Percentiles rank a stretch among this genome's conserved stretches.
Conservation (phyloP, 2,888 invertebrate genomes). For the Xylophagus ater region DNA sequence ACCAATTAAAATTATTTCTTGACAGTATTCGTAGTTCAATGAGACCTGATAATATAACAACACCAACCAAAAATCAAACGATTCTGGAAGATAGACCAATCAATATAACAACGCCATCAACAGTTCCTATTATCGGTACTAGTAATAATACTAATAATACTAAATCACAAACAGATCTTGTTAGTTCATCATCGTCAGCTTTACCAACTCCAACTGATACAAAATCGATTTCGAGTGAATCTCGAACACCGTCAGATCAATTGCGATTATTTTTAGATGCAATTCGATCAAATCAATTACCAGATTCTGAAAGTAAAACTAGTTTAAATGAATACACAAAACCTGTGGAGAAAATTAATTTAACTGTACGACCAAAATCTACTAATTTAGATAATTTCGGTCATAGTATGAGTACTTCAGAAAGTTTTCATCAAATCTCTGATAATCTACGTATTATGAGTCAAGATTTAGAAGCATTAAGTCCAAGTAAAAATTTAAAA, state of each 20-base stretch:
- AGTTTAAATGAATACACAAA: conserved; percentile 7
- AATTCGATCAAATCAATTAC: conserved; percentile 37
- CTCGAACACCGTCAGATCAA: conserved; percentile 38
- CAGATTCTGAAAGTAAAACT: conserved; percentile 24
- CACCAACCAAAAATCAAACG: background rate
- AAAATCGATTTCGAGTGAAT: conserved; percentile 14
- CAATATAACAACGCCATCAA: conserved; percentile 17
- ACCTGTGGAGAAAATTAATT: conserved; percentile 15
- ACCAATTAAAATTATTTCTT: conserved; percentile 33
- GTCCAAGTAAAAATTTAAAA: conserved; percentile 24
- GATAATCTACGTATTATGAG: conserved; percentile 38
- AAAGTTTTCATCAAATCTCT: conserved; percentile 38
- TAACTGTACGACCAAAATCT: conserved; percentile 7
- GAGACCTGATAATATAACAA: conserved; percentile 29
- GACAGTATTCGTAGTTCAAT: conserved; percentile 38
- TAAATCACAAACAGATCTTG: conserved; percentile 7
- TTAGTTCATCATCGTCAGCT: conserved; percentile 10
- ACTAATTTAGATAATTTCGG: conserved; percentile 26
- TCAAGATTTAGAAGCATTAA: conserved; percentile 35
- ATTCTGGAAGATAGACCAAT: conserved; percentile 28
- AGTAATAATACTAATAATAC: background rate
- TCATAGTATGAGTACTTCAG: conserved; percentile 33
- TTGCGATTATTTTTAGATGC: conserved; percentile 37
- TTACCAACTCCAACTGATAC: conserved; percentile 14
- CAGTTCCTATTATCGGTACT: conserved; percentile 18